phyloP scores from a whole-genome alignment of 2,888 invertebrate genomes.

The Tinea pellionella region DNA sequence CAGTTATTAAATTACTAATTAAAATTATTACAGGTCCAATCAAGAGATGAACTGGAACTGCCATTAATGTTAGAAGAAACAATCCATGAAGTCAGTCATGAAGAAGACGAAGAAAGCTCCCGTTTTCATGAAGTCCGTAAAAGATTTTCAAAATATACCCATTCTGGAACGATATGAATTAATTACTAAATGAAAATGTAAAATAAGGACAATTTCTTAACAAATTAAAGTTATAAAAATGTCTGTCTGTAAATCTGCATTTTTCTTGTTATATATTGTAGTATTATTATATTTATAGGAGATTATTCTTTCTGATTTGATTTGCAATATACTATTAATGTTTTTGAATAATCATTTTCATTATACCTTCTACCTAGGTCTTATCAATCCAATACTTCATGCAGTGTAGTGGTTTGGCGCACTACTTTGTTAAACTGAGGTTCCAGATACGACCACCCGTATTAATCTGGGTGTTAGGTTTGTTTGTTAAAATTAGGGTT shows the following conservation, averaged over 20 bases:
- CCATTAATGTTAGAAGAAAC: conserved; percentile 48
- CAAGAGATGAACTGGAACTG: conserved; percentile 38
- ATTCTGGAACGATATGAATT: conserved; percentile 40
- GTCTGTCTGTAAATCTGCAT: background rate
- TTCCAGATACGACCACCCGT: no score
- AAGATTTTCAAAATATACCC: conserved; percentile 40
- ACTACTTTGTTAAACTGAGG: no score
- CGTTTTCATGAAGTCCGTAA: conserved; percentile 33
- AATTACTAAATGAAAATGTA: background rate
- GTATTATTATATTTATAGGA: no score
- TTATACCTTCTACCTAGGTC: no score
- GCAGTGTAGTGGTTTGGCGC: no score
- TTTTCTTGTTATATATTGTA: no score
- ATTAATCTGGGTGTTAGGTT: no score
- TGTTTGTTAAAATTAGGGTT: no score
- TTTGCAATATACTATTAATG: no score
- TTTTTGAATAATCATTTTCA: no score
- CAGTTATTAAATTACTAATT: background rate
- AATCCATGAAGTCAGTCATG: conserved; percentile 51
- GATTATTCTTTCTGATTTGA: no score
- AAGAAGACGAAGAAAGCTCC: conserved; percentile 44
- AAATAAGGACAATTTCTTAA: background rate
- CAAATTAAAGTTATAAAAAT: background rate
- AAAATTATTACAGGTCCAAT: background rate
- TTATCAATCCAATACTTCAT: no score